Conservation (phyloP, 2,113 vertebrate species). For the Strigops habroptila region DNA sequence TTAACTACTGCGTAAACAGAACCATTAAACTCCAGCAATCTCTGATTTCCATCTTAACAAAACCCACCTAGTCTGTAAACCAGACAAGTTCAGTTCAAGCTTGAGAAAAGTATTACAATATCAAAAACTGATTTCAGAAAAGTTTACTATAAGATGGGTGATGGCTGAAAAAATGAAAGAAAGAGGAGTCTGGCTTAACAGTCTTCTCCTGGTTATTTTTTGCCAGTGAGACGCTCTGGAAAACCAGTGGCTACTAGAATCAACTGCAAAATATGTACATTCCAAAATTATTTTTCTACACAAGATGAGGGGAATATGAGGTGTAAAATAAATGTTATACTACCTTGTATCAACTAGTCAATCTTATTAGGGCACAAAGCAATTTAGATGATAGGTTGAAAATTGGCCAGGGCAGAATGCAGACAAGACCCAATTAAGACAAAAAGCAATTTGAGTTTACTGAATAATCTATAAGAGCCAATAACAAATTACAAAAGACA, state of each 20-base stretch:
- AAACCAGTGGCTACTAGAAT: background rate
- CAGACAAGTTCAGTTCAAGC: background rate
- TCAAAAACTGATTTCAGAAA: background rate
- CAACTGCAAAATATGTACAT: background rate
- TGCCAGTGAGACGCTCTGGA: background rate
- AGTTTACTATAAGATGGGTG: background rate
- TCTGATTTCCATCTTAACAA: background rate
- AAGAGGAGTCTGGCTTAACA: background rate
- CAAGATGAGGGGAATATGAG: background rate
- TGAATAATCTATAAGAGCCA: conserved; percentile 3
- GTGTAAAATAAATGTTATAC: background rate
- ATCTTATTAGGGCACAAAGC: background rate
- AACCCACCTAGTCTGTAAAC: background rate
- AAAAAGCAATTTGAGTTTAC: conserved; percentile 24
- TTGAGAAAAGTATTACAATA: background rate
- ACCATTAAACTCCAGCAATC: background rate
- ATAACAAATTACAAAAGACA: background rate
- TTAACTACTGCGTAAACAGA: background rate
- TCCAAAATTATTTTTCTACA: background rate
- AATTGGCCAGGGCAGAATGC: background rate
- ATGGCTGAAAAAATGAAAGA: background rate
- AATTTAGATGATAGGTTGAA: conserved; percentile 13
- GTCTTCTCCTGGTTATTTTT: background rate
- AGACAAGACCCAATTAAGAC: conserved; percentile 20
- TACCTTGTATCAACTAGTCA: background rate